Evolutionary conservation across 2,888 invertebrate species (phyloP).

Genomic region (Spilosoma lubricipeda): DNA sequence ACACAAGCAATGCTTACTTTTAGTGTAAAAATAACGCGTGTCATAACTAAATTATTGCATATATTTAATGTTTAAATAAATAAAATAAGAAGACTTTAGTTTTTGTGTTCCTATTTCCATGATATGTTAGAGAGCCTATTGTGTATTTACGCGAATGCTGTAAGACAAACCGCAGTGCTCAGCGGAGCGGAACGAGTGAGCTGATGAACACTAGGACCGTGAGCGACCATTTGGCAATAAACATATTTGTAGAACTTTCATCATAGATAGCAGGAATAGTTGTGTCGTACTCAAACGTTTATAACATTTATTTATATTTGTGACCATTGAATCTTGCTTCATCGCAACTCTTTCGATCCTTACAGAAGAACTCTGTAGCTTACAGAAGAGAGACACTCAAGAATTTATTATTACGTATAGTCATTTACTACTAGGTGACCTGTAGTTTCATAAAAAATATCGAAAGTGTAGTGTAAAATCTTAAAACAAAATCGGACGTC

Average conservation of each 20-base stretch:
- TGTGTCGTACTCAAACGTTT: too few species aligned
- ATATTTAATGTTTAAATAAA: background rate
- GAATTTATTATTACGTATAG: too few species aligned
- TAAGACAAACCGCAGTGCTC: conserved; percentile 31
- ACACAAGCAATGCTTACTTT: too few species aligned
- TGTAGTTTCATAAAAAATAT: background rate
- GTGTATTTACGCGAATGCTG: conserved; percentile 14
- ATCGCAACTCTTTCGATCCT: too few species aligned
- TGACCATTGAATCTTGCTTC: too few species aligned
- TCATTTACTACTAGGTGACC: background rate
- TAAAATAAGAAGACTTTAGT: background rate
- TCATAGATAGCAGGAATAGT: too few species aligned
- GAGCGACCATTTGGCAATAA: conserved; percentile 53
- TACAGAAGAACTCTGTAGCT: too few species aligned
- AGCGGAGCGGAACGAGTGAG: conserved; percentile 66
- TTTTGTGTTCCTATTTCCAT: background rate
- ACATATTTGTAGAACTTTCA: conserved; percentile 26
- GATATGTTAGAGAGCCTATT: conserved; percentile 9
- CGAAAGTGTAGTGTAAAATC: background rate
- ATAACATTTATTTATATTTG: too few species aligned
- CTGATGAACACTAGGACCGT: conserved; percentile 80
- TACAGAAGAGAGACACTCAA: too few species aligned
- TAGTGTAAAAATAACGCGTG: background rate
- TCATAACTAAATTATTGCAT: background rate
- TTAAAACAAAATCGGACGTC: conserved; percentile 57